Evolutionary conservation across 2,797 vertebrate species (phyloP), one percentile per base, ranked within the genome.

Genomic region (Mus minutoides): DNA sequence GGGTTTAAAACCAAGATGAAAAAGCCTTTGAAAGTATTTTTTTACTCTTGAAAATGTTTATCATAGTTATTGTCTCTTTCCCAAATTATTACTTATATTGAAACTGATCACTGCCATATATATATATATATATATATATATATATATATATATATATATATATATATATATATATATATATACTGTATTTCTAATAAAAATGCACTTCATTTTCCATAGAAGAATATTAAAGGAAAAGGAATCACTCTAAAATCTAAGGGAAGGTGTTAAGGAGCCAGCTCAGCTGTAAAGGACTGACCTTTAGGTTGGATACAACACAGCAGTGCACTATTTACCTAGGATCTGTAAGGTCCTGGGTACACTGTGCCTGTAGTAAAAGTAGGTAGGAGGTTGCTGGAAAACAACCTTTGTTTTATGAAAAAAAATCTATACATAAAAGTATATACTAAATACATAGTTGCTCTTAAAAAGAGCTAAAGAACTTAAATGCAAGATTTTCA

Each of bases 1-100:
- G 22, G 71, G 19, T 78, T 94, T n/a, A 93, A 84, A 92, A 85
- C 34, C 69, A 97, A 95, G 31, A 64, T 3, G 75, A 90, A 21
- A 77, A 34, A n/a, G 43, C 19, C 91, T 84, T 88, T 90, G 76
- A 96, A 94, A 12, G 24, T 34, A 37, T 73, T 11, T 69, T 24
- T 73, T 37, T 13, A 71, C 31, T 79, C 87, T 24, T 43, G 90
- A 96, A 87, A 92, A 60, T 87, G 24, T 77, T 91, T 89, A 91
- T 69, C 2, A 86, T 19, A 95, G 19, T 79, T 29, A 80, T 14
- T 31, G 40, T 60, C 60, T 34, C 11, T 82, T 67, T 52, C 4
- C 13, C 13, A 52, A 67, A 64, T 64, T 94, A 71, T 82, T 34
- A 78, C 80, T 24, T 94, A 3, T 6, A 91, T 37, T 43, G 13